Conservation (phyloP, 2,888 invertebrate species). For the Magallana nippona region DNA sequence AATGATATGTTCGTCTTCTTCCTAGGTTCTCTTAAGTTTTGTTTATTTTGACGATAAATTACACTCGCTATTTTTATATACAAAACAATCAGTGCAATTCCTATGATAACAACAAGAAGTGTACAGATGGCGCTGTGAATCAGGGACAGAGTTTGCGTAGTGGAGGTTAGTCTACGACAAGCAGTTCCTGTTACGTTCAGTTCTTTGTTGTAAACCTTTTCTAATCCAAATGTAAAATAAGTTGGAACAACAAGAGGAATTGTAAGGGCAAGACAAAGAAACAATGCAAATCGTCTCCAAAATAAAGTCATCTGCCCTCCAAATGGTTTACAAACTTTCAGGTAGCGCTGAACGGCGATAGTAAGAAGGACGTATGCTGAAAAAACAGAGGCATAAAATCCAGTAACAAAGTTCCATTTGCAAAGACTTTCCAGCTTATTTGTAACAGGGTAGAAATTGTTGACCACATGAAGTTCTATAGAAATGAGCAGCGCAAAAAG, state of each 20-base stretch:
- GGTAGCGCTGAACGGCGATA: background rate
- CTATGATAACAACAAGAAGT: background rate
- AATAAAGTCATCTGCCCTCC: background rate
- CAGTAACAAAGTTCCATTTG: background rate
- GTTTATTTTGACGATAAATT: background rate
- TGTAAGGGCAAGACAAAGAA: no score
- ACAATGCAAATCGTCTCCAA: no score
- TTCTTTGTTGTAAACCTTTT: background rate
- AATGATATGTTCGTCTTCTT: background rate
- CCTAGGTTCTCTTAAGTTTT: background rate
- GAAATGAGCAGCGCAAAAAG: background rate
- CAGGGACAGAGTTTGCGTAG: background rate
- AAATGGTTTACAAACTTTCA: background rate
- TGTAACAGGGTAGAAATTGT: background rate
- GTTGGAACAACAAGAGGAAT: no score
- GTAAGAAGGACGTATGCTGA: background rate
- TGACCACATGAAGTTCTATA: background rate
- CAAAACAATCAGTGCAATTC: constrained; percentile 4
- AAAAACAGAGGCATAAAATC: background rate
- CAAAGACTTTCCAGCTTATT: background rate
- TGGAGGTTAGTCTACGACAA: constrained; percentile 3
- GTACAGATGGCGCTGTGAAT: background rate
- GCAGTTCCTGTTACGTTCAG: constrained; percentile 20
- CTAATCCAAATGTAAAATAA: background rate
- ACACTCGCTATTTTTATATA: constrained; percentile 4